phyloP scores from a whole-genome alignment of 2,888 invertebrate species.

The Campoplex capitator region DNA sequence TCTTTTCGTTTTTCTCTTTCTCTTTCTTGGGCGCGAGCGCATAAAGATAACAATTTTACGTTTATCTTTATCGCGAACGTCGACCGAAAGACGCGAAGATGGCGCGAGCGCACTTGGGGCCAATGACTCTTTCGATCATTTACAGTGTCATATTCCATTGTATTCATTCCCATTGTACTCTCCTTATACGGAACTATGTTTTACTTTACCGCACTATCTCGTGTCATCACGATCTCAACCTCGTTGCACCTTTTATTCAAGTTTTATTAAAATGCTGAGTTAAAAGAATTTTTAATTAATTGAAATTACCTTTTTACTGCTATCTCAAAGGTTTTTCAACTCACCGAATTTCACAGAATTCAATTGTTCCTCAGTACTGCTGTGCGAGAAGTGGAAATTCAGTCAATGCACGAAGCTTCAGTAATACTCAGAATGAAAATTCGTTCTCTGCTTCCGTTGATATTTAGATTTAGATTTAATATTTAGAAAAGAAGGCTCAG shows the following conservation, averaged over 20 bases:
- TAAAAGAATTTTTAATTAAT: background rate
- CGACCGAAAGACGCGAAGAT: conserved; percentile 49
- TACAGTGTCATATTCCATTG: conserved; percentile 52
- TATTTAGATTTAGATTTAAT: too few relatives aligned
- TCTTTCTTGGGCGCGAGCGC: conserved; percentile 30
- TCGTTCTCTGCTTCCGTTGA: background rate
- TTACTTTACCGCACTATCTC: conserved; percentile 1
- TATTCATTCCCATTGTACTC: conserved; percentile 41
- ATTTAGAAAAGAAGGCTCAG: too few relatives aligned
- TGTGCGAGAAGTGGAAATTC: background rate
- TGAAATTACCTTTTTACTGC: background rate
- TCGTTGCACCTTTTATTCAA: background rate
- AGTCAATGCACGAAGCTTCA: background rate
- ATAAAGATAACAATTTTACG: conserved; percentile 81
- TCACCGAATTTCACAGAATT: background rate
- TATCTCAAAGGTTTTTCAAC: background rate
- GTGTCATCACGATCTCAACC: conserved; percentile 16
- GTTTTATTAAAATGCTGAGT: background rate
- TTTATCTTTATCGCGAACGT: conserved; percentile 75
- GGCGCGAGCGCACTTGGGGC: conserved; percentile 70
- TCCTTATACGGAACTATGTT: background rate
- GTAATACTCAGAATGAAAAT: background rate
- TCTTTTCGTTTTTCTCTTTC: background rate
- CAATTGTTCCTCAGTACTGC: background rate
- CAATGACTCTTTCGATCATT: conserved; percentile 75